Evolutionary conservation across 1,140 invertebrate species (phyloP).

Genomic region (Planococcus citri): DNA sequence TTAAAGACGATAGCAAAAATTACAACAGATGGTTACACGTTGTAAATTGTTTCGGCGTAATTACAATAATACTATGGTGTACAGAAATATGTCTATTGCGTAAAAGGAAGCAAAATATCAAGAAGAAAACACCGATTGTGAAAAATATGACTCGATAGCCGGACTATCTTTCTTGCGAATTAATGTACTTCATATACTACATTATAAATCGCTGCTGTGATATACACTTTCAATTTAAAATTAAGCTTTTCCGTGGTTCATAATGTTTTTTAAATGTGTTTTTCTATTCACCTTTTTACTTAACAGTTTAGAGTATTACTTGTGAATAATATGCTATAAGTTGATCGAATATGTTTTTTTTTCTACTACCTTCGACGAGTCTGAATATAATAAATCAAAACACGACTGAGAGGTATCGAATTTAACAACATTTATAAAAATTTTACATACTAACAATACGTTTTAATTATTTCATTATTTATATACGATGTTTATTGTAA

Average conservation of each 20-base stretch:
- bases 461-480: too few species aligned
- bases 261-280: not conserved
- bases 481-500: too few species aligned
- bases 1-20: conserved; percentile 24
- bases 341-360: not conserved
- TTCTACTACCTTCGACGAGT: not conserved
- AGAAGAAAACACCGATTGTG: not conserved
- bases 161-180: not conserved
- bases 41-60: conserved; percentile 24
- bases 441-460: too few species aligned
- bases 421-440: too few species aligned
- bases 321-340: not conserved
- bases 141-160: not conserved
- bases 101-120: not conserved
- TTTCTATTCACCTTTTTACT: not conserved
- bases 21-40: conserved; percentile 26
- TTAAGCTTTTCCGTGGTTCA: not conserved
- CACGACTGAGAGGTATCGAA: too few species aligned
- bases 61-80: conserved; percentile 26
- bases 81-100: conserved; percentile 22
- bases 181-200: not conserved
- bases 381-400: not conserved
- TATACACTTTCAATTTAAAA: not conserved
- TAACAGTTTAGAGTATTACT: not conserved
- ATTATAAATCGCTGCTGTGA: not conserved